These are phyloP conservation scores for Tympanoctomys barrerae DNA, from an alignment of 2,797 vertebrate genomes.

Conservation along the genomic window DNA sequence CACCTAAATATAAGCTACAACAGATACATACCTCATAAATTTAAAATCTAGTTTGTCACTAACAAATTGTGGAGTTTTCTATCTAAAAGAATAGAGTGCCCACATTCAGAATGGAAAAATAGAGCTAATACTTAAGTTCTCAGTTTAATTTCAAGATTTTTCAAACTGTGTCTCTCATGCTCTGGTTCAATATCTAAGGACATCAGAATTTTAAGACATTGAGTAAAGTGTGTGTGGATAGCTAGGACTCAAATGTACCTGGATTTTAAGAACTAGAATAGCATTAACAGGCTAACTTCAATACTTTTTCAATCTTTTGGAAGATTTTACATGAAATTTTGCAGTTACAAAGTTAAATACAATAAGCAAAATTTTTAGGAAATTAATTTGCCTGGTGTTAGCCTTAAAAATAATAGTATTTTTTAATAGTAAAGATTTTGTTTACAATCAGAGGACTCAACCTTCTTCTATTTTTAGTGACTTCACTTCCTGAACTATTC, in stretches of 20 bases:
- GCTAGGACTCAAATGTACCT: neutral
- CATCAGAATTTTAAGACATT: neutral
- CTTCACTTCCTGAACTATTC: constrained; percentile 66
- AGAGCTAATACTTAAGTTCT: neutral
- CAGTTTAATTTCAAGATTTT: neutral
- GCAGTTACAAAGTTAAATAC: neutral
- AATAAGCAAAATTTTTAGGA: neutral
- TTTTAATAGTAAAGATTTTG: constrained; percentile 66
- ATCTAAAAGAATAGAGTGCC: neutral
- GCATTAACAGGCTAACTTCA: neutral
- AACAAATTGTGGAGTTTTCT: constrained; percentile 4
- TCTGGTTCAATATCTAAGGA: neutral
- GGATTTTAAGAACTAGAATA: neutral
- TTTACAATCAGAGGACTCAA: constrained; percentile 73
- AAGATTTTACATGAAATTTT: neutral
- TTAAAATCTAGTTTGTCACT: neutral
- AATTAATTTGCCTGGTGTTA: neutral
- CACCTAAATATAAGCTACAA: no score
- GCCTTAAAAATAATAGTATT: constrained; percentile 37
- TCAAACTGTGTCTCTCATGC: neutral
- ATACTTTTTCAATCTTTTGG: neutral
- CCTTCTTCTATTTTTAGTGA: constrained; percentile 83
- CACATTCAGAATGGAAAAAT: neutral
- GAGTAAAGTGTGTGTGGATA: neutral
- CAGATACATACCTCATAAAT: neutral